phyloP scores from a whole-genome alignment of 2,888 invertebrate genomes.

The Oligia fasciuncula region DNA sequence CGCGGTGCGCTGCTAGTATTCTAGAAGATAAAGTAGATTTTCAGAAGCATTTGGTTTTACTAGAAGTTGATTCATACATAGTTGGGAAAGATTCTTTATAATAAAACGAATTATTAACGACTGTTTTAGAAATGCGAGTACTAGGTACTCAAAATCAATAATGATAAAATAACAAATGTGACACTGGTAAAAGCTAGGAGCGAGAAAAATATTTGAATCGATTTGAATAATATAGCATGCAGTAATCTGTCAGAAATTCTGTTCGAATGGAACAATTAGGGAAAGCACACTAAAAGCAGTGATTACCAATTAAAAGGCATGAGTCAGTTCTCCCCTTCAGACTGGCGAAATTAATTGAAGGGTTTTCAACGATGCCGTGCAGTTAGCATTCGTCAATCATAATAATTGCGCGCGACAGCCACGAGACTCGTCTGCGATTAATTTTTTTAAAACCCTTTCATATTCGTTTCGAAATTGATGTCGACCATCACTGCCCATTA shows the following conservation, averaged over 20 bases:
- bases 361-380: constrained; percentile 55
- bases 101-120: background rate
- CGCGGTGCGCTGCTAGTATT: too few species aligned
- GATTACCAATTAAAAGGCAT: constrained; percentile 63
- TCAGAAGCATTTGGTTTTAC: background rate
- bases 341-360: constrained; percentile 63
- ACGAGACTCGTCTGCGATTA: constrained; percentile 3
- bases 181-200: background rate
- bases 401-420: constrained; percentile 43
- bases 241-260: constrained; percentile 23
- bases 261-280: constrained; percentile 12
- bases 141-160: background rate
- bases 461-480: constrained; percentile 38
- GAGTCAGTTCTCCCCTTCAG: constrained; percentile 55
- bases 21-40: background rate
- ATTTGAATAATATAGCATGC: background rate
- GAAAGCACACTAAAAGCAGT: constrained; percentile 41
- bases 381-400: constrained; percentile 62
- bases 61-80: background rate
- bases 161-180: background rate
- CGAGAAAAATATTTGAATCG: background rate
- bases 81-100: background rate
- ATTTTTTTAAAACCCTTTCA: constrained; percentile 29
- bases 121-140: background rate
- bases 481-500: constrained; percentile 26